A percentile compares a stretch with the other conserved stretches of the same genome.
These are phyloP conservation scores for Antedon mediterranea DNA, from an alignment of 53 echinoderm and acorn worm species.

Conservation along the genomic window DNA sequence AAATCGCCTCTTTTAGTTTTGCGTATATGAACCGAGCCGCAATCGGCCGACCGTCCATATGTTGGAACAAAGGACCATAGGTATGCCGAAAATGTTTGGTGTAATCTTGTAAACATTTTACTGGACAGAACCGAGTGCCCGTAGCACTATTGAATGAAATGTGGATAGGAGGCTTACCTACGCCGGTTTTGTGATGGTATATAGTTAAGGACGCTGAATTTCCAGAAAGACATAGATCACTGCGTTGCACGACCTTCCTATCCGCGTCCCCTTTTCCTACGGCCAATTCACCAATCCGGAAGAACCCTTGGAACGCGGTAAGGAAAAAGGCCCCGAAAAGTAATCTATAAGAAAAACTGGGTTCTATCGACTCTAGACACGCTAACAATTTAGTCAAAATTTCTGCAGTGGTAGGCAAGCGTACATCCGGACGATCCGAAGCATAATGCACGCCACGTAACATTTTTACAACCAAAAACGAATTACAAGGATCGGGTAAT, in stretches of 20 bases:
- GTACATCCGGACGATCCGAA: background rate
- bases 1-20: background rate
- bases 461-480: constrained; percentile 13
- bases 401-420: constrained; percentile 5
- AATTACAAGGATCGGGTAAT: background rate
- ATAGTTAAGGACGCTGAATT: background rate
- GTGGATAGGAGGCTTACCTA: background rate
- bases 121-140: background rate
- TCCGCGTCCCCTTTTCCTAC: too few relatives aligned
- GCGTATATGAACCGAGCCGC: background rate
- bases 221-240: background rate
- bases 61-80: background rate
- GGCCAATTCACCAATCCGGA: constrained; percentile 10
- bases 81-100: background rate
- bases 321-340: constrained; percentile 8
- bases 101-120: background rate
- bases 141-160: background rate
- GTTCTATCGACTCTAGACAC: background rate
- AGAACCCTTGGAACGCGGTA: constrained; percentile 11
- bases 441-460: too few relatives aligned
- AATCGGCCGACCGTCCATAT: background rate
- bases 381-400: background rate
- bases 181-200: background rate
- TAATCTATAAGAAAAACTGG: background rate
- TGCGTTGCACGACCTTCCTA: background rate